Evolutionary conservation across 2,888 invertebrate genomes (phyloP).

Genomic region (Callinectes sapidus): DNA sequence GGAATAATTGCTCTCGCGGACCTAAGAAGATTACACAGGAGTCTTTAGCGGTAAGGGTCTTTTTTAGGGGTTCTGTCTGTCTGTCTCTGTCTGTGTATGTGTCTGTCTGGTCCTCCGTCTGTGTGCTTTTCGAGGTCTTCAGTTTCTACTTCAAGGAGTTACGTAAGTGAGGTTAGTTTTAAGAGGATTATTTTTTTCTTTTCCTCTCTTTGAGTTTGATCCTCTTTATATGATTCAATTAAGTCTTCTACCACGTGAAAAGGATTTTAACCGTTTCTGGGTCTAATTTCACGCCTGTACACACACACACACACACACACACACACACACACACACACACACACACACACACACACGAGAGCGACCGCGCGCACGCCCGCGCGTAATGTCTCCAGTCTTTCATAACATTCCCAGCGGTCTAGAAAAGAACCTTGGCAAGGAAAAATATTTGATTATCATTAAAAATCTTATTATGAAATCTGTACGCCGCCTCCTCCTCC

Average conservation of each 20-base stretch:
- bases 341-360: neutral
- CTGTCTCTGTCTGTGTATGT: too few species aligned
- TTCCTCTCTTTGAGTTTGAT: neutral
- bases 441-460: constrained; percentile 1
- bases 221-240: neutral
- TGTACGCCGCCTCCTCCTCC: neutral
- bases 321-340: neutral
- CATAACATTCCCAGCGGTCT: neutral
- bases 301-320: neutral
- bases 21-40: neutral
- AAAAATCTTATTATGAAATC: neutral
- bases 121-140: neutral
- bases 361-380: too few species aligned
- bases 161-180: neutral
- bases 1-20: neutral
- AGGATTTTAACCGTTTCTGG: neutral
- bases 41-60: neutral
- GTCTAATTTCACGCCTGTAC: neutral
- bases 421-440: neutral
- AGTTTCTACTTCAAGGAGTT: neutral
- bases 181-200: neutral
- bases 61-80: neutral
- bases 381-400: neutral
- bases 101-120: neutral
- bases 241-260: neutral